Percentiles rank a stretch among this genome's conserved stretches.
phyloP scores from a whole-genome alignment of 2,888 invertebrate species.

The Helicoverpa assulta region DNA sequence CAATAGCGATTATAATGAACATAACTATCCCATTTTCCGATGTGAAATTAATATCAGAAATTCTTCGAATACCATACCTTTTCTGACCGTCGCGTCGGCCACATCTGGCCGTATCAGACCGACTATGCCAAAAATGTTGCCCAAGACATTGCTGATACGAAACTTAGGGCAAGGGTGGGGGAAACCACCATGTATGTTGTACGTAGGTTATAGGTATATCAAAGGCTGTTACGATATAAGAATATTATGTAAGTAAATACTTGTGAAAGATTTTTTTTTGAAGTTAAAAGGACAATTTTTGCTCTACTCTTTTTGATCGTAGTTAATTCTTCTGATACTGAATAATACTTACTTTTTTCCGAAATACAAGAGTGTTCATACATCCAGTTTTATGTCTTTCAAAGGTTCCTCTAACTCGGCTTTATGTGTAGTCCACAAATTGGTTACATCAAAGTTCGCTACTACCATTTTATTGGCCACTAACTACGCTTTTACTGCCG shows the following conservation, averaged over 20 bases:
- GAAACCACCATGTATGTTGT: constrained; percentile 38
- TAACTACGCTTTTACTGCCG: neutral
- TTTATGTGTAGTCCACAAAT: neutral
- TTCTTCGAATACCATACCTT: constrained; percentile 43
- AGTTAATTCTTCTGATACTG: no score
- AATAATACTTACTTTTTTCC: no score
- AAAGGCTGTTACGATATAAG: neutral
- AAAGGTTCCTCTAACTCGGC: neutral
- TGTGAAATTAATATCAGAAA: constrained; percentile 57
- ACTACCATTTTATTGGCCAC: neutral
- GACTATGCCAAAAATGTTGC: constrained; percentile 69
- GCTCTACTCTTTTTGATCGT: no score
- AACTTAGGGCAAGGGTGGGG: constrained; percentile 32
- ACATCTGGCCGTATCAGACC: constrained; percentile 35
- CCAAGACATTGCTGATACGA: constrained; percentile 57
- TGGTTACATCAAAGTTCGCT: neutral
- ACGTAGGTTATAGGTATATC: constrained; percentile 39
- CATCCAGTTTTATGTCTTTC: neutral
- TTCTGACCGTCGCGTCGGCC: constrained; percentile 20
- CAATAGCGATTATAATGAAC: neutral
- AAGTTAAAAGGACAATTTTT: no score
- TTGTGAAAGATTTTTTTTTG: no score
- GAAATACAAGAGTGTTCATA: neutral
- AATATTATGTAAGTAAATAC: neutral
- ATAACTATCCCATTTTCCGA: constrained; percentile 29